phyloP scores from a whole-genome alignment of 2,888 invertebrate genomes.

The Lithophane ornitopus region DNA sequence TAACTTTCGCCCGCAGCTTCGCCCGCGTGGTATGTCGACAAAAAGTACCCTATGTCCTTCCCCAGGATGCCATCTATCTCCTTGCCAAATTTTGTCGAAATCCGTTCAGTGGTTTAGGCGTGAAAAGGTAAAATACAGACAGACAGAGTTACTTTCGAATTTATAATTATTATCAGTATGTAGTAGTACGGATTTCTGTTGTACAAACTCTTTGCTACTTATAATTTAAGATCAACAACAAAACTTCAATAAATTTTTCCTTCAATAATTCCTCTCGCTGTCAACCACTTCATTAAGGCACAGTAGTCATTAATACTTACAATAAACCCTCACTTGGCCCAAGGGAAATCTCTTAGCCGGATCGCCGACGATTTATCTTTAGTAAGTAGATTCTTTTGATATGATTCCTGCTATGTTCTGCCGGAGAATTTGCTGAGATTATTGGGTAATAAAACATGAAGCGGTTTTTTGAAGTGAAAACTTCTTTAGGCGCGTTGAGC shows the following conservation, averaged over 20 bases:
- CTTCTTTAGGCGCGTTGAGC: too few relatives aligned
- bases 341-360: conserved; percentile 51
- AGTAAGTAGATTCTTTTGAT: conserved; percentile 35
- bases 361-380: conserved; percentile 51
- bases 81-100: too few relatives aligned
- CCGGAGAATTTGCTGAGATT: conserved; percentile 28
- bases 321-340: conserved; percentile 31
- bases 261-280: conserved; percentile 8
- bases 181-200: too few relatives aligned
- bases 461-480: neutral
- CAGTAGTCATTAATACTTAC: conserved; percentile 43
- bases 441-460: conserved; percentile 12
- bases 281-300: conserved; percentile 47
- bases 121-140: too few relatives aligned
- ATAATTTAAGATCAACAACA: neutral
- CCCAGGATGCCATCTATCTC: too few relatives aligned
- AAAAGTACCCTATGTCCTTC: too few relatives aligned
- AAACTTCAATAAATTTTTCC: neutral
- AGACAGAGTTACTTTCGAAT: too few relatives aligned
- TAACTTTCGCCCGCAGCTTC: too few relatives aligned
- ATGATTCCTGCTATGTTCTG: conserved; percentile 18
- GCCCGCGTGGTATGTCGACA: too few relatives aligned
- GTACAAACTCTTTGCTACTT: neutral
- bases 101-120: too few relatives aligned
- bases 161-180: too few relatives aligned